Conservation (phyloP, 1,140 invertebrate genomes). For the Zaprionus inermis region DNA sequence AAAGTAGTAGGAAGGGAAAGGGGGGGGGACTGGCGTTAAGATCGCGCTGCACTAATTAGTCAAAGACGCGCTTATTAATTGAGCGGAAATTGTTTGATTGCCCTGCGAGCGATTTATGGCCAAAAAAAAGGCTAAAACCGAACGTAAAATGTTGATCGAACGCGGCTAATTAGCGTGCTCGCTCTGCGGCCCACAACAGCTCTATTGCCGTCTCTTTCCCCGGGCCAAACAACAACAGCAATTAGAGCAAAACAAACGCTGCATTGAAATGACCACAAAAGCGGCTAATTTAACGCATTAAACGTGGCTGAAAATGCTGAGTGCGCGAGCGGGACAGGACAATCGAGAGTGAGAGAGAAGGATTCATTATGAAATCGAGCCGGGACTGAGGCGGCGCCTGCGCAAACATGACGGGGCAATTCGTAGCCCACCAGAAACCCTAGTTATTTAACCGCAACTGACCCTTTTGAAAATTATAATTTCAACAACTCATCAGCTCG, state of each 20-base stretch:
- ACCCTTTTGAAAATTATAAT: slow-evolving; percentile 60
- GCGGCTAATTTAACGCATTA: slow-evolving; percentile 82
- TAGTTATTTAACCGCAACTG: background rate
- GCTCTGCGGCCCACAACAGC: too few relatives aligned
- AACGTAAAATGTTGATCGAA: slow-evolving; percentile 12
- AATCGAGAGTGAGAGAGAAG: too few relatives aligned
- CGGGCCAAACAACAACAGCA: too few relatives aligned
- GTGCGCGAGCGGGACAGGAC: background rate
- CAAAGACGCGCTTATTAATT: slow-evolving; percentile 60
- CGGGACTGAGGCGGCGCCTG: slow-evolving; percentile 48
- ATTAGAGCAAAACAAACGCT: slow-evolving; percentile 31
- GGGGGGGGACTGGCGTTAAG: slow-evolving; percentile 36
- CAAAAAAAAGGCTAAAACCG: slow-evolving; percentile 9
- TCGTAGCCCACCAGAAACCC: too few relatives aligned
- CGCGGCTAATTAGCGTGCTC: slow-evolving; percentile 27
- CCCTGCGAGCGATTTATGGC: slow-evolving; percentile 35
- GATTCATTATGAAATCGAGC: slow-evolving; percentile 3
- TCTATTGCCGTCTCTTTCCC: too few relatives aligned
- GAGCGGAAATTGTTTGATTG: slow-evolving; percentile 75
- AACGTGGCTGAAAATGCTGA: background rate
- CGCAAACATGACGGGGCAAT: slow-evolving; percentile 57
- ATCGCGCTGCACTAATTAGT: slow-evolving; percentile 69
- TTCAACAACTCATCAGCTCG: slow-evolving; percentile 83
- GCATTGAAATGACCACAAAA: slow-evolving; percentile 48
- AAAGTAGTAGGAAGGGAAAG: background rate